These are phyloP conservation scores for Melikaiella ostensackeni DNA, from an alignment of 2,888 invertebrate genomes.

Conservation along the genomic window DNA sequence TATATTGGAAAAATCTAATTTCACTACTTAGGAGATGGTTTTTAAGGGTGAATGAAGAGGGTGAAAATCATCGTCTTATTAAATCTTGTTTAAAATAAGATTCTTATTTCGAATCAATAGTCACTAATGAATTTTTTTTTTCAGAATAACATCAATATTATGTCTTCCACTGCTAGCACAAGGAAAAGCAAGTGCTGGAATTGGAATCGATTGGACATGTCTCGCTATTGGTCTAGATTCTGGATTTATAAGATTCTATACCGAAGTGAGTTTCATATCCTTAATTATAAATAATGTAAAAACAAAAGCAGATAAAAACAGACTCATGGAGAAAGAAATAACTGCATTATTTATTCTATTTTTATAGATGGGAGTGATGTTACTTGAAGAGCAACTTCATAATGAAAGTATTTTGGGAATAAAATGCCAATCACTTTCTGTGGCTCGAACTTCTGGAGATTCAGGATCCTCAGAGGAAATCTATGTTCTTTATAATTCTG, in stretches of 20 bases:
- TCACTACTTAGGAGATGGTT: too few relatives aligned
- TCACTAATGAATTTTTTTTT: constrained; percentile 69
- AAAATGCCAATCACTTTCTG: constrained; percentile 86
- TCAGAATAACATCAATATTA: constrained; percentile 78
- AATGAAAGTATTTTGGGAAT: constrained; percentile 88
- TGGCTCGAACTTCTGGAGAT: constrained; percentile 75
- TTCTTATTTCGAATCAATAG: background rate
- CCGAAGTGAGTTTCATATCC: constrained; percentile 80
- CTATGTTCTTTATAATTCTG: constrained; percentile 85
- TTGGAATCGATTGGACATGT: constrained; percentile 95
- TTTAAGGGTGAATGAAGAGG: too few relatives aligned
- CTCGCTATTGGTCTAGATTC: constrained; percentile 91
- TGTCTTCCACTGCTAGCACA: constrained; percentile 79
- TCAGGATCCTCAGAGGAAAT: constrained; percentile 82
- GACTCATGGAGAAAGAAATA: background rate
- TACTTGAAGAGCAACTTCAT: constrained; percentile 91
- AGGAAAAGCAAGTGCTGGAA: constrained; percentile 78
- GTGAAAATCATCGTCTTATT: too few relatives aligned
- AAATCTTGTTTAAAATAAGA: too few relatives aligned
- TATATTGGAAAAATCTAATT: too few relatives aligned
- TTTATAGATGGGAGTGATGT: constrained; percentile 84
- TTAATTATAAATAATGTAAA: background rate
- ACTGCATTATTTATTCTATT: constrained; percentile 43
- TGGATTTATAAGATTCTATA: constrained; percentile 92
- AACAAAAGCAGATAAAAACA: background rate